These are phyloP conservation scores for Tiliqua scincoides DNA, from an alignment of 2,113 vertebrate genomes.

Conservation along the genomic window DNA sequence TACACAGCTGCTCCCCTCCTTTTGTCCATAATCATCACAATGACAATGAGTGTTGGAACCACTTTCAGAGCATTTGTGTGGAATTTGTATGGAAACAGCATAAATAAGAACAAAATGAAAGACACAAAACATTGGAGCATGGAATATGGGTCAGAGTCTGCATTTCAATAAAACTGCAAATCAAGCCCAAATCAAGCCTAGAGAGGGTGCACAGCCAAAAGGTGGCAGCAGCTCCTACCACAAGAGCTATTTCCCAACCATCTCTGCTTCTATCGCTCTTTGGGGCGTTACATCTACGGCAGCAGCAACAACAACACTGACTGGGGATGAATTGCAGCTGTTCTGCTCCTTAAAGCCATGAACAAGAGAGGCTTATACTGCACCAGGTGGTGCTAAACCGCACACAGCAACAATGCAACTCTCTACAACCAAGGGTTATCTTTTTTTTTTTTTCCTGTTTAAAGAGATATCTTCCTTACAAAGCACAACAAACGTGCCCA, in stretches of 20 bases:
- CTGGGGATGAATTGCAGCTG: neutral
- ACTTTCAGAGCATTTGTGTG: neutral
- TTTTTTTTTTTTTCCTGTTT: too few relatives aligned
- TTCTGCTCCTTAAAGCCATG: neutral
- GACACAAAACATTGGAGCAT: neutral
- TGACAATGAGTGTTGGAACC: neutral
- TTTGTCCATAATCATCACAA: neutral
- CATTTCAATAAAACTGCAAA: neutral
- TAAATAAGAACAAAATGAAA: neutral
- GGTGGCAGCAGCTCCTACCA: neutral
- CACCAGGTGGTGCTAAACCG: neutral
- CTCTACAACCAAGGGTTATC: neutral
- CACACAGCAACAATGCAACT: neutral
- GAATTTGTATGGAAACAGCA: neutral
- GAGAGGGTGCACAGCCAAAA: neutral
- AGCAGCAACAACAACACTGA: neutral
- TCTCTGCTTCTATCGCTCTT: neutral
- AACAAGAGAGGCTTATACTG: neutral
- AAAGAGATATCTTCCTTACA: neutral
- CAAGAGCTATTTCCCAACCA: neutral
- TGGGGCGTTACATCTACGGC: neutral
- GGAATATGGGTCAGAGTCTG: neutral
- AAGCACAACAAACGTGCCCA: neutral
- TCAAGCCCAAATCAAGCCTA: too few relatives aligned
- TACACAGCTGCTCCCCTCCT: too few relatives aligned